Base-by-base conservation (phyloP, 2,888 invertebrate species). In the Patella depressa region DNA sequence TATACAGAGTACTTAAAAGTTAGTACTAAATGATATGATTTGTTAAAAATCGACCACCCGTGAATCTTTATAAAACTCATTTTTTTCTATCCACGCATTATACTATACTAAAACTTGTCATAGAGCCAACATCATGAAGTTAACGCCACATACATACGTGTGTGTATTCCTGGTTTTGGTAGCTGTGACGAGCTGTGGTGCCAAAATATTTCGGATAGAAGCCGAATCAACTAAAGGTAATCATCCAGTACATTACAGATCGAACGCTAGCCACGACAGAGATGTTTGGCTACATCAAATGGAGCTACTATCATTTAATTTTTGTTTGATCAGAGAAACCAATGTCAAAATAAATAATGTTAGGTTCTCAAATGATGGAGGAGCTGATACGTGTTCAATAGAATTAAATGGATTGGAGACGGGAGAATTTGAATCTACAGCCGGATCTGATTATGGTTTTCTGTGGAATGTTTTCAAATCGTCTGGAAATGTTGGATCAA, bases 301-400 rank as follows among this genome's bases (percentile, higher is more conserved):
- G 15, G 80, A 81, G 14, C 57, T 19, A 2, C 14, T 83, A 3
- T 75, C 55, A 3, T 76, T 79, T 59, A 82, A 83, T 69, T 76
- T 84, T 19, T 86, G 86, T 79, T 77, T 85, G n/a, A 79, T 78
- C 55, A 73, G 80, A 54, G 55, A 74, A 17, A 78, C 83, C 4
- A 57, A 74, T 12, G 55, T 86, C 3, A 57, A 71, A 1, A 53
- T 85, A 1, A 65, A 77, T 12, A 76, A 81, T 19, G 75, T 86
- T 11, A 73, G 71, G 12, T 81, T 80, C 75, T 85, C 86, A 3
- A 86, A 86, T 72, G 85, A 85, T 57, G 86, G 85, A 3, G 78
- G 54, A 4, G 69, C 77, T 5, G 86, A 86, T 71, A 59, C 54
- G 12, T 55, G 84, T 2, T 59, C 75, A 2, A 70, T 84, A 3